Percentiles rank a stretch among this genome's conserved stretches.
Conservation (phyloP, 2,888 invertebrate species). For the Cactoblastis cactorum region DNA sequence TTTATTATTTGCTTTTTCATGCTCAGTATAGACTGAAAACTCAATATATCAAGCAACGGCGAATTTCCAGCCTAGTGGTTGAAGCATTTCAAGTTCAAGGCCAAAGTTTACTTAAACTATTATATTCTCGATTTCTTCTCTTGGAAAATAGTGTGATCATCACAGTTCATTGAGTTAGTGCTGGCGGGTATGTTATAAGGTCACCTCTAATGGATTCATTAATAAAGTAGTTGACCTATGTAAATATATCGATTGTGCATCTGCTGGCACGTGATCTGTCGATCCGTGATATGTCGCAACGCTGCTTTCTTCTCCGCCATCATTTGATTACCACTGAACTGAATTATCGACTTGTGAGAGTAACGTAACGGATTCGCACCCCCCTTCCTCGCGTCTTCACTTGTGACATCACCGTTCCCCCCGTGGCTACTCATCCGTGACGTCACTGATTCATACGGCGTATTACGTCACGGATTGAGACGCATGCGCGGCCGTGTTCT, state of each 20-base stretch:
- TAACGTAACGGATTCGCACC: constrained; percentile 56
- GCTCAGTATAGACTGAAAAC: too few relatives aligned
- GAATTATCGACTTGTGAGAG: constrained; percentile 33
- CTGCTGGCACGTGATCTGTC: constrained; percentile 55
- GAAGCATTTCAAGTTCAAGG: too few relatives aligned
- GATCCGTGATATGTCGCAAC: constrained; percentile 61
- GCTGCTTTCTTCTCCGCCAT: constrained; percentile 45
- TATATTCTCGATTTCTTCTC: not conserved
- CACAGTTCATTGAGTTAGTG: constrained; percentile 9
- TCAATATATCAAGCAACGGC: too few relatives aligned
- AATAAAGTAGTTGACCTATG: constrained; percentile 52
- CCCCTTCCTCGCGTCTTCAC: constrained; percentile 26
- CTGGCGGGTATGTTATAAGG: constrained; percentile 35
- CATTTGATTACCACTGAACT: constrained; percentile 61
- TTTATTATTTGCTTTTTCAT: too few relatives aligned
- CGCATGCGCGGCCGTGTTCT: constrained; percentile 49
- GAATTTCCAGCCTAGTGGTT: too few relatives aligned
- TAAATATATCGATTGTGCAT: constrained; percentile 36
- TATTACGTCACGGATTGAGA: constrained; percentile 45
- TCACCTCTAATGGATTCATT: constrained; percentile 46
- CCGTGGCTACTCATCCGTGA: constrained; percentile 38
- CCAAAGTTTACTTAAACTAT: too few relatives aligned
- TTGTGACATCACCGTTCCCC: constrained; percentile 58
- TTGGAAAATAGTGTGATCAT: not conserved
- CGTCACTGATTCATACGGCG: constrained; percentile 53